These are phyloP conservation scores for Stegastes partitus DNA, from an alignment of 2,113 vertebrate species.

Conservation along the genomic window DNA sequence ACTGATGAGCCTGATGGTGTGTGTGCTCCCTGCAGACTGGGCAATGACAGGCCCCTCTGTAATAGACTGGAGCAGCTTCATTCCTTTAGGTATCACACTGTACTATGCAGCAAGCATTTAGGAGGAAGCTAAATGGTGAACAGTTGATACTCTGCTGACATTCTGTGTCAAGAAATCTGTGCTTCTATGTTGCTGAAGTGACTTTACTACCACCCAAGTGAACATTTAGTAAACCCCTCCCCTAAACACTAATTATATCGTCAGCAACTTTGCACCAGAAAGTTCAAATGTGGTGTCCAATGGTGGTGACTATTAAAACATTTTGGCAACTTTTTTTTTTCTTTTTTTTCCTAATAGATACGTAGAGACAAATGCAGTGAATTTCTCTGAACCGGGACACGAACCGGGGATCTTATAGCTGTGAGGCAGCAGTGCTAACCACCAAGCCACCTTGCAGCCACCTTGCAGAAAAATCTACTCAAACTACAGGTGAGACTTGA, in stretches of 20 bases:
- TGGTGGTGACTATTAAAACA: too few relatives aligned
- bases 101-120: background rate
- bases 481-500: too few relatives aligned
- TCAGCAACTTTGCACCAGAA: too few relatives aligned
- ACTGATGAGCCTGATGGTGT: conserved; percentile 47
- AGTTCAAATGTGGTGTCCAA: too few relatives aligned
- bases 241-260: background rate
- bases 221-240: background rate
- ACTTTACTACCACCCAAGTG: background rate
- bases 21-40: conserved; percentile 33
- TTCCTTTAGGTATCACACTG: conserved; percentile 13
- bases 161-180: background rate
- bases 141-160: background rate
- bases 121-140: background rate
- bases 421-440: too few relatives aligned
- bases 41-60: conserved; percentile 19
- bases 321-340: too few relatives aligned
- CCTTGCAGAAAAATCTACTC: too few relatives aligned
- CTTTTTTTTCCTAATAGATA: too few relatives aligned
- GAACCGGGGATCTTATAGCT: too few relatives aligned
- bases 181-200: background rate
- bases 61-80: conserved; percentile 34
- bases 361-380: too few relatives aligned
- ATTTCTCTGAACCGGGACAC: too few relatives aligned
- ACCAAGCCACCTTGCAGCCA: too few relatives aligned